Evolutionary conservation across 92 coral and sea anemone genomes (phyloP).

Genomic region (Blastomussa wellsi): DNA sequence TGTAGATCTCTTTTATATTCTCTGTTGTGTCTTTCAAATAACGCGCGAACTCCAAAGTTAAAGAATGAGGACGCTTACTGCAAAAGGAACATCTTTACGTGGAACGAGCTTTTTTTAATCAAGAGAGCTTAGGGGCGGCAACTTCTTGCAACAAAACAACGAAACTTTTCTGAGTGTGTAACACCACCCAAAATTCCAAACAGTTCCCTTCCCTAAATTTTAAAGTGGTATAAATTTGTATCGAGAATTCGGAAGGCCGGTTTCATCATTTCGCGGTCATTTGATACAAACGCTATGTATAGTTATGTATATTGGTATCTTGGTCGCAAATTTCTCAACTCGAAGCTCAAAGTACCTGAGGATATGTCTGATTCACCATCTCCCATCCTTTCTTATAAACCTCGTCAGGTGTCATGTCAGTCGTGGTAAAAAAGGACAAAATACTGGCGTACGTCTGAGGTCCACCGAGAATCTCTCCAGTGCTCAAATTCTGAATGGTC

Average conservation of each 20-base stretch:
- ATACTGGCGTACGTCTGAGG: slow-evolving; percentile 71
- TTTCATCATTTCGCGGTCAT: not conserved
- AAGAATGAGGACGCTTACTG: too few species aligned
- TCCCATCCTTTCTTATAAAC: slow-evolving; percentile 82
- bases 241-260: too few species aligned
- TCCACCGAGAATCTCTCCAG: slow-evolving; percentile 79
- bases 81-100: too few species aligned
- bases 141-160: not conserved
- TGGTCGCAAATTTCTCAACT: not conserved
- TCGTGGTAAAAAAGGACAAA: slow-evolving; percentile 77
- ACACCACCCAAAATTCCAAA: not conserved
- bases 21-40: too few species aligned
- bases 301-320: not conserved
- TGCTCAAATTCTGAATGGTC: slow-evolving; percentile 74
- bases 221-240: not conserved
- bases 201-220: not conserved
- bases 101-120: too few species aligned
- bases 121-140: too few species aligned
- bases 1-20: too few species aligned
- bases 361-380: slow-evolving; percentile 64
- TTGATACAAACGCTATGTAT: not conserved
- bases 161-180: not conserved
- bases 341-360: slow-evolving; percentile 55
- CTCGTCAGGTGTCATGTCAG: slow-evolving; percentile 77
- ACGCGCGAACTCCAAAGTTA: too few species aligned